Evolutionary conservation across 2,888 invertebrate species (phyloP).

Genomic region (Drosophila mulleri): DNA sequence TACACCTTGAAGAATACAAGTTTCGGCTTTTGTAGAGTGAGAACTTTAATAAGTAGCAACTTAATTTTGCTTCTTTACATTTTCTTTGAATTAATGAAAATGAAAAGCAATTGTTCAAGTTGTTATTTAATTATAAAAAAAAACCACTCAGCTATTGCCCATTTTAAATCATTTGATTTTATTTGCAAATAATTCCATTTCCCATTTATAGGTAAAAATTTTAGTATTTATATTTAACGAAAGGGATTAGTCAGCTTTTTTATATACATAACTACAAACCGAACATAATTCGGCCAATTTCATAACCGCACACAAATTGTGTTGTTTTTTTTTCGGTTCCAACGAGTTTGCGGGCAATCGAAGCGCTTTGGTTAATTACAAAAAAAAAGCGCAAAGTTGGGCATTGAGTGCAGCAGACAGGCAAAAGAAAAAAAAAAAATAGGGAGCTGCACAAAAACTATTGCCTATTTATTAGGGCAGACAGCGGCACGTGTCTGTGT

Average conservation of each 20-base stretch:
- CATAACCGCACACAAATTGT: constrained; percentile 19
- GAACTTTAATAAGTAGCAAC: too few relatives aligned
- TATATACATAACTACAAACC: not conserved
- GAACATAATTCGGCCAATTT: constrained; percentile 13
- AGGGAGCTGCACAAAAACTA: constrained; percentile 34
- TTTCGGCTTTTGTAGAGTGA: too few relatives aligned
- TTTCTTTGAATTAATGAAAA: too few relatives aligned
- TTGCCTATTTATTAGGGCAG: constrained; percentile 58
- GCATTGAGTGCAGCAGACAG: constrained; percentile 39
- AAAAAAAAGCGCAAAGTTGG: constrained; percentile 25
- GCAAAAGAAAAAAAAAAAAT: constrained; percentile 4
- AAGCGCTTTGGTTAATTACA: constrained; percentile 43
- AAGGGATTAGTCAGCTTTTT: not conserved
- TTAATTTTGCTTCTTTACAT: too few relatives aligned
- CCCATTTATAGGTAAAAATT: too few relatives aligned
- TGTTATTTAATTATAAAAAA: too few relatives aligned
- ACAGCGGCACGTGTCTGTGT: not conserved
- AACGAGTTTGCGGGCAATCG: constrained; percentile 19
- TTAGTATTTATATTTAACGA: not conserved
- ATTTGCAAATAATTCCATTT: too few relatives aligned
- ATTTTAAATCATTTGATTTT: too few relatives aligned
- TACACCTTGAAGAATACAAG: too few relatives aligned
- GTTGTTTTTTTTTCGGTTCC: not conserved
- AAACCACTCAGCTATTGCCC: too few relatives aligned
- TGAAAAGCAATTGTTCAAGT: too few relatives aligned